Base-by-base conservation (phyloP, 2,797 vertebrate genomes). In the Galagoides demidoff region DNA sequence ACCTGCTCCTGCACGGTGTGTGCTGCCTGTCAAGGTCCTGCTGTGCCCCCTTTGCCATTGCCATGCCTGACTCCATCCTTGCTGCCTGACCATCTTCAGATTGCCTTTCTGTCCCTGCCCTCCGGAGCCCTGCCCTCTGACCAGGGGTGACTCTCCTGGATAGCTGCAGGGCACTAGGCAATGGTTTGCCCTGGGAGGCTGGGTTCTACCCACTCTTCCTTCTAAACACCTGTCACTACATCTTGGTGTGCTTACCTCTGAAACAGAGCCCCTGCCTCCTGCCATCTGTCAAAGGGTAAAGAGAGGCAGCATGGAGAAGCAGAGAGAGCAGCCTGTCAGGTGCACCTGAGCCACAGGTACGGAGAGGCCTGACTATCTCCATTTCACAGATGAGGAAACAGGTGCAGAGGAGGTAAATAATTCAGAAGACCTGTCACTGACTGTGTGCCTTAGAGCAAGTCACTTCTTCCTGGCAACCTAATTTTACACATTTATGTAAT, bases 1-100 rank as follows among this genome's bases (percentile, higher is more conserved):
- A 19, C 17, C 1, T 1, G 89, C 61, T 64, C 79, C 59, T 55
- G 17, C 0, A 0, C 0, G 0, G 27, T 31, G 11, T n/a, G 17
- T 22, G 19, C 27, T 3, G 9, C 25, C 59, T 76, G 25, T 31
- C 43, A 22, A 31, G 13, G 52, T 22, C 12, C 52, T 16, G 7
- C 8, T 4, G 14, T 1, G 20, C 29, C 43, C 73, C 55, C 37
- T 19, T 61, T 63, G n/a, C 1, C 6, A 45, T 12, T 0, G 2
- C 64, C 57, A 49, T 66, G 52, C n/a, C 37, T 25, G 64, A 66
- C 5, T 52, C 23, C 2, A 0, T n/a, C 20, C 25, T n/a, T 10
- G 20, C 23, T 22, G 79, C 31, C 11, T 57, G 52, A 71, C 57
- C 27, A 3, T 16, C 11, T 77, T 25, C 29, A 29, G 45, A 63